Percentiles rank a stretch among this genome's conserved stretches.
These are phyloP conservation scores for Verasper variegatus DNA, from an alignment of 2,113 vertebrate genomes.

Conservation along the genomic window DNA sequence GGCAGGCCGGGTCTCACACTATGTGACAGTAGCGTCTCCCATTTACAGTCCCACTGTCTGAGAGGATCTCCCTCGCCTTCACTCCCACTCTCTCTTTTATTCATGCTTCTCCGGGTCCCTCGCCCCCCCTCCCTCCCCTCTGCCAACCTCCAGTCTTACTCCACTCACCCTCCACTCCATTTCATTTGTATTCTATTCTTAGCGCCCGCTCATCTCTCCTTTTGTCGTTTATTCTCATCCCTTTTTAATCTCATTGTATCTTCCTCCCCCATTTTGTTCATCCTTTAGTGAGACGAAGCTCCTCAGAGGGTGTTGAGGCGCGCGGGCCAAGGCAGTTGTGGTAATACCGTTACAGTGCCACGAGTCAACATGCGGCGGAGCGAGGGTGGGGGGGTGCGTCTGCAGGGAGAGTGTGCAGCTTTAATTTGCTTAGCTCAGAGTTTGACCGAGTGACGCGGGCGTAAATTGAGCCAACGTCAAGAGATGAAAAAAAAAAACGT, in stretches of 20 bases:
- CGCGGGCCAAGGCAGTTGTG: conserved; percentile 27
- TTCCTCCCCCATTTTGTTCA: conserved; percentile 39
- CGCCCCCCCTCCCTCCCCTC: conserved; percentile 5
- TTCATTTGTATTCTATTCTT: conserved; percentile 73
- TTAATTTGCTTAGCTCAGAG: conserved; percentile 51
- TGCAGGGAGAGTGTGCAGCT: conserved; percentile 29
- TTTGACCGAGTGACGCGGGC: conserved; percentile 41
- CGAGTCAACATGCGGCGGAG: conserved; percentile 23
- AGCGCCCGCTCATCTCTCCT: conserved; percentile 62
- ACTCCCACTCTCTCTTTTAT: conserved; percentile 73
- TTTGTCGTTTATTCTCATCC: conserved; percentile 52
- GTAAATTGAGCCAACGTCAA: conserved; percentile 32
- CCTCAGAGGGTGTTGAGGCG: conserved; percentile 51
- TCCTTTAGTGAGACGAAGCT: conserved; percentile 49
- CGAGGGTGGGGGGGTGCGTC: neutral
- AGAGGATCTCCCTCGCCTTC: conserved; percentile 69
- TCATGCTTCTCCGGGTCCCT: conserved; percentile 59
- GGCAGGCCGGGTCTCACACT: conserved; percentile 56
- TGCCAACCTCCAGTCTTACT: too few relatives aligned
- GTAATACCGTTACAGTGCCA: conserved; percentile 63
- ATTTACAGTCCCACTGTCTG: conserved; percentile 59
- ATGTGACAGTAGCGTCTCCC: conserved; percentile 66
- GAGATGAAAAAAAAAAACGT: neutral
- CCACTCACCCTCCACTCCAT: conserved; percentile 39
- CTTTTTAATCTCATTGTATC: conserved; percentile 71